Conservation (phyloP, 2,797 vertebrate species). For the Gallinago solitaria region DNA sequence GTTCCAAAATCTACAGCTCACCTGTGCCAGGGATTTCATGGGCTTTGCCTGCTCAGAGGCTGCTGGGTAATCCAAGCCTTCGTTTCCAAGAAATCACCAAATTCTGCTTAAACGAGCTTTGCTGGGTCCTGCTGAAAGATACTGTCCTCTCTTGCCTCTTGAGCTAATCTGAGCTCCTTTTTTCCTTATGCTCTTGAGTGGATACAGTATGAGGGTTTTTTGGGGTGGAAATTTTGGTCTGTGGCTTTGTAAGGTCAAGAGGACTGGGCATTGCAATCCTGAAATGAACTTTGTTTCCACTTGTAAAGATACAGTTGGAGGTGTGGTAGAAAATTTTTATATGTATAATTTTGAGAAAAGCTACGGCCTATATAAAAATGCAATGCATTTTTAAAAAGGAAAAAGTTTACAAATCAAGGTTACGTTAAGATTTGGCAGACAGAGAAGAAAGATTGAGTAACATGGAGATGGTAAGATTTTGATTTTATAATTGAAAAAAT, state of each 20-base stretch:
- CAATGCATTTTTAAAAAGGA: not conserved
- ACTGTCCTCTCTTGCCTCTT: not conserved
- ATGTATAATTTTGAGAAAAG: not conserved
- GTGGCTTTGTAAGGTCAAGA: not conserved
- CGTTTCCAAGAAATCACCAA: not conserved
- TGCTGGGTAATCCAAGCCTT: not conserved
- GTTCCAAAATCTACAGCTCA: not conserved
- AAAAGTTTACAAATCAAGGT: not conserved
- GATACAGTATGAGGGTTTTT: not conserved
- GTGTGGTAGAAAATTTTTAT: not conserved
- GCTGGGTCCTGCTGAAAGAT: not conserved
- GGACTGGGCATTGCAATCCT: not conserved
- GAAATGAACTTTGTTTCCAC: not conserved
- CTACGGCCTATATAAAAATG: not conserved
- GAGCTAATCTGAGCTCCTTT: not conserved
- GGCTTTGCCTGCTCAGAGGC: not conserved
- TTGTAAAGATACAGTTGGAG: not conserved
- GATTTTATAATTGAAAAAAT: not conserved
- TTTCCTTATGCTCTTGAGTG: not conserved
- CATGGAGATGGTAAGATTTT: not conserved
- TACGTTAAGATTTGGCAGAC: not conserved
- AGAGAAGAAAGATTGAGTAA: not conserved
- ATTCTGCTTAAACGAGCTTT: not conserved
- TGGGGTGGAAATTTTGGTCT: not conserved
- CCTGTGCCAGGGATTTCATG: not conserved